Evolutionary conservation across 2,888 invertebrate genomes (phyloP), one percentile per base, ranked within the genome.

Genomic region (Anorthoa munda): DNA sequence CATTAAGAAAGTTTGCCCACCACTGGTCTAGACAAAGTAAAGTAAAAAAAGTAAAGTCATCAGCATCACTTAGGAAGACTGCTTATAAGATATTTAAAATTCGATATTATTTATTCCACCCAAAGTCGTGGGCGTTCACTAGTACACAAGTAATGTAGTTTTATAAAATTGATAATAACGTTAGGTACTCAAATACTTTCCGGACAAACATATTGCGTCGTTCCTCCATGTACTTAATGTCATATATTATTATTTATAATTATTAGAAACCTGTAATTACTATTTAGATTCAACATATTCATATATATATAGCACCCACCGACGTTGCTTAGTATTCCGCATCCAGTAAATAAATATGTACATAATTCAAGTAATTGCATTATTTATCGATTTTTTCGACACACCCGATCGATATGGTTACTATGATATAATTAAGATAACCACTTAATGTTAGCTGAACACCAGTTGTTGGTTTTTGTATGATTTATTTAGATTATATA

Each of bases 341-440:
- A 72, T 66, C 79, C 83, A 86, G 82, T 87, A 88, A 86, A 88
- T 86, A 80, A 78, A 83, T 86, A 88, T 86, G 83, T 88, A 89
- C 84, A 85, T 90, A 87, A 82, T 77, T 77, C 66, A 77, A 79
- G 51, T 88, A 87, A 88, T 89, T 84, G 82, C 89, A 87, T 86
- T 89, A 89, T 90, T 90, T 89, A 86, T 86, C 59, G n/a, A 77
- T 77, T 76, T 82, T 84, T 85, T 81, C 51, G 75, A 70, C 73
- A 79, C 75, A 75, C 78, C 63, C 72, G 71, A 77, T 76, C 64
- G 39, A 70, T 64, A 61, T 59, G 59, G 55, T 60, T 67, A 60
- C 69, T 80, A 71, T 39, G 61, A 50, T 63, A 56, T 85, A 72
- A 86, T 87, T 87, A 86, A n/a, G 84, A 83, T 86, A 86, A 79